These are phyloP conservation scores for Phenganax subtilis DNA, from an alignment of 92 coral and sea anemone genomes.

Conservation along the genomic window DNA sequence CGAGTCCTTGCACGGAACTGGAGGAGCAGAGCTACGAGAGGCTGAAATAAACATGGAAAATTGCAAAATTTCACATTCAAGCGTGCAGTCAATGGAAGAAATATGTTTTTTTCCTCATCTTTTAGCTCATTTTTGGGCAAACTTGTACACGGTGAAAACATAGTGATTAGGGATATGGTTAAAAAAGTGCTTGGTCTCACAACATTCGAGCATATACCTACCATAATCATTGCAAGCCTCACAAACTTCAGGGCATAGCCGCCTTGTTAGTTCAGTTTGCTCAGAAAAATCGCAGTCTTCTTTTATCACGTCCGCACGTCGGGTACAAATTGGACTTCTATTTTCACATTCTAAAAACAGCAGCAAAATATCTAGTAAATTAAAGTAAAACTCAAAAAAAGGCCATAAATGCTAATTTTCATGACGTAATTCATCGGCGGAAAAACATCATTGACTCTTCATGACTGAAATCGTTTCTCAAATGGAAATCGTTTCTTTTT, in stretches of 20 bases:
- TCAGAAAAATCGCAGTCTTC: background rate
- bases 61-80: background rate
- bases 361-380: background rate
- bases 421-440: background rate
- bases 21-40: background rate
- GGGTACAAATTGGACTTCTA: background rate
- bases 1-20: background rate
- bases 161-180: no score
- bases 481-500: background rate
- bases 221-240: slow-evolving; percentile 26
- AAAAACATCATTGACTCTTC: background rate
- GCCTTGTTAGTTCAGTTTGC: background rate
- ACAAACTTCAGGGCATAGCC: slow-evolving; percentile 2
- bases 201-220: background rate
- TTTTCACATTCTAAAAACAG: slow-evolving; percentile 1
- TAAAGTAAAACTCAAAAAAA: slow-evolving; percentile 1
- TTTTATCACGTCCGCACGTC: background rate
- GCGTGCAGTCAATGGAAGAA: background rate
- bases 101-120: no score
- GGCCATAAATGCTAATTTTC: background rate
- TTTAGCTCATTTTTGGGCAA: no score
- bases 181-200: background rate
- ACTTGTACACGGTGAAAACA: no score
- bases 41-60: background rate
- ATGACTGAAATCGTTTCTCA: no score